phyloP scores from a whole-genome alignment of 2,888 invertebrate genomes.

The Orthosia cruda region DNA sequence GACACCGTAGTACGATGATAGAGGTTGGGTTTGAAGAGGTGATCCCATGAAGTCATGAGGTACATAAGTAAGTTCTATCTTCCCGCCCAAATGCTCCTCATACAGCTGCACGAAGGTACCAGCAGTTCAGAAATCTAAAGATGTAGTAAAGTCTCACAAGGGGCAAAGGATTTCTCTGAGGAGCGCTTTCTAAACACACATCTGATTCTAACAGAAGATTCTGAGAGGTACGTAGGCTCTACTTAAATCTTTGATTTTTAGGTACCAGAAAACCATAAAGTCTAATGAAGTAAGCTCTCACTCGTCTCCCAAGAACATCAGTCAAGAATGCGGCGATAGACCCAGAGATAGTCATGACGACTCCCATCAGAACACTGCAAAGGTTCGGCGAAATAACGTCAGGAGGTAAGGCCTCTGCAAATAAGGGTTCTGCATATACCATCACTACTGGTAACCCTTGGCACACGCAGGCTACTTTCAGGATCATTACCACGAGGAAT shows the following conservation, averaged over 20 bases:
- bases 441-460: conserved; percentile 82
- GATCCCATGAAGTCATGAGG: background rate
- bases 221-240: background rate
- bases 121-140: too few relatives aligned
- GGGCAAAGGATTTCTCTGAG: too few relatives aligned
- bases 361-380: conserved; percentile 68
- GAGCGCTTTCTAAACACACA: too few relatives aligned
- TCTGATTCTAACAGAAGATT: background rate
- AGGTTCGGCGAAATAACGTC: conserved; percentile 69
- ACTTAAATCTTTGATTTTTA: background rate
- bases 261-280: conserved; percentile 7
- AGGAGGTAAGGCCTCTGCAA: conserved; percentile 78
- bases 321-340: conserved; percentile 66
- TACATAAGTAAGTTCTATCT: background rate
- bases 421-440: conserved; percentile 83
- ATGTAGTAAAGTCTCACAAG: too few relatives aligned
- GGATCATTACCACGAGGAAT: conserved; percentile 70
- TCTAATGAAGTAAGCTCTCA: conserved; percentile 29
- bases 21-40: background rate
- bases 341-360: conserved; percentile 63
- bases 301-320: conserved; percentile 72
- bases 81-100: background rate
- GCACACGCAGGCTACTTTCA: conserved; percentile 77
- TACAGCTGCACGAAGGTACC: too few relatives aligned
- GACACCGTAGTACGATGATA: too few relatives aligned